phyloP scores from a whole-genome alignment of 1,140 invertebrate genomes.

The Paraescarpia echinospica region DNA sequence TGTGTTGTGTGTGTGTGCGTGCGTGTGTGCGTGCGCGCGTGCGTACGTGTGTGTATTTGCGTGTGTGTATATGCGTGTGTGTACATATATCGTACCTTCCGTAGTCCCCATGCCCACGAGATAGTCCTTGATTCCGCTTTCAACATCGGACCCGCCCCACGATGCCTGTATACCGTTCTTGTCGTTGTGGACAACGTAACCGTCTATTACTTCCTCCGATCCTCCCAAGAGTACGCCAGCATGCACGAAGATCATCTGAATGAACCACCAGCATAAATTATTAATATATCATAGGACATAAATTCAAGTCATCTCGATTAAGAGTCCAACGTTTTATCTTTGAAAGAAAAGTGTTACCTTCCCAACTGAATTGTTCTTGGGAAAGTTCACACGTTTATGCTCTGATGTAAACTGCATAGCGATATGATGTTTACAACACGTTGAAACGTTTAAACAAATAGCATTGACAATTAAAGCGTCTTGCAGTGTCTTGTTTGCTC shows the following conservation, averaged over 20 bases:
- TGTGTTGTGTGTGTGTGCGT: not conserved
- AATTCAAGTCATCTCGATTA: too few relatives aligned
- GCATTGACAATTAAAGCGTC: too few relatives aligned
- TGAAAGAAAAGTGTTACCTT: too few relatives aligned
- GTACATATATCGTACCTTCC: not conserved
- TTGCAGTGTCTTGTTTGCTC: too few relatives aligned
- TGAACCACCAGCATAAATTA: too few relatives aligned
- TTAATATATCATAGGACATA: too few relatives aligned
- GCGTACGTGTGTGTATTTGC: not conserved
- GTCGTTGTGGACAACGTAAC: not conserved
- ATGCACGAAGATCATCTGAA: constrained; percentile 14
- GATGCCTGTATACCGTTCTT: constrained; percentile 8
- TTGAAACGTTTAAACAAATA: too few relatives aligned
- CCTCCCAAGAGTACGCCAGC: not conserved
- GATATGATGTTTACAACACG: too few relatives aligned
- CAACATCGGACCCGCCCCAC: not conserved
- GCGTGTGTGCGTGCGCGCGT: not conserved
- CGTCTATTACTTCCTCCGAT: not conserved
- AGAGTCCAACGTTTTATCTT: too few relatives aligned
- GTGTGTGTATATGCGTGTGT: not conserved
- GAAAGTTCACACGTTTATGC: too few relatives aligned
- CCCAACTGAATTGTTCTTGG: too few relatives aligned
- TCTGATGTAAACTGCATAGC: too few relatives aligned
- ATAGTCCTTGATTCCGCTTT: constrained; percentile 8
- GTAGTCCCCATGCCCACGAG: not conserved